Conservation (phyloP, 2,797 vertebrate species). For the Lutjanus argentimaculatus region DNA sequence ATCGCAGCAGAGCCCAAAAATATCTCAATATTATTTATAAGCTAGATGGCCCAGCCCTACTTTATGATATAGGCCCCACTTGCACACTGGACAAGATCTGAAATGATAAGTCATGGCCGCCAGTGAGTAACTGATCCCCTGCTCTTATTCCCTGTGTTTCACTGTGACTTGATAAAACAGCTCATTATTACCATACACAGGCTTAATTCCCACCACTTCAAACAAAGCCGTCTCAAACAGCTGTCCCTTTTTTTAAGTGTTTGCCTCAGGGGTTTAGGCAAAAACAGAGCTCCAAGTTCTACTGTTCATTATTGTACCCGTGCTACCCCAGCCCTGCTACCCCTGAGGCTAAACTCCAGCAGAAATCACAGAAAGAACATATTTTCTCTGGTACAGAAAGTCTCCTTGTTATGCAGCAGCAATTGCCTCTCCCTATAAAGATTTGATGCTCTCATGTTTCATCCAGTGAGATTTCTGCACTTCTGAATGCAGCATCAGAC, state of each 20-base stretch:
- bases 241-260: slow-evolving; percentile 32
- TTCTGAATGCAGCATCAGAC: slow-evolving; percentile 10
- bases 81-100: neutral
- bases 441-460: slow-evolving; percentile 44
- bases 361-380: slow-evolving; percentile 45
- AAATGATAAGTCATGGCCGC: neutral
- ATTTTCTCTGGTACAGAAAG: slow-evolving; percentile 25
- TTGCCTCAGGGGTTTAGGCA: slow-evolving; percentile 42
- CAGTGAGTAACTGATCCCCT: neutral
- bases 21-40: too few species aligned
- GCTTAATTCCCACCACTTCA: slow-evolving; percentile 32
- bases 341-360: slow-evolving; percentile 37
- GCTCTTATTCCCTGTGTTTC: slow-evolving; percentile 7
- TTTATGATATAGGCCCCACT: neutral
- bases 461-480: slow-evolving; percentile 18
- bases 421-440: slow-evolving; percentile 24
- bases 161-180: neutral
- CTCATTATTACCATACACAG: neutral
- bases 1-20: too few species aligned
- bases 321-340: slow-evolving; percentile 16
- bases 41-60: too few species aligned
- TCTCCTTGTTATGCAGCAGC: slow-evolving; percentile 35
- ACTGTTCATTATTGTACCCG: slow-evolving; percentile 30
- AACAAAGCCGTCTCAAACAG: slow-evolving; percentile 47
- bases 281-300: slow-evolving; percentile 35